Percentiles rank a stretch among this genome's conserved stretches.
Conservation (phyloP, 2,888 invertebrate species). For the Pachymerium ferrugineum region DNA sequence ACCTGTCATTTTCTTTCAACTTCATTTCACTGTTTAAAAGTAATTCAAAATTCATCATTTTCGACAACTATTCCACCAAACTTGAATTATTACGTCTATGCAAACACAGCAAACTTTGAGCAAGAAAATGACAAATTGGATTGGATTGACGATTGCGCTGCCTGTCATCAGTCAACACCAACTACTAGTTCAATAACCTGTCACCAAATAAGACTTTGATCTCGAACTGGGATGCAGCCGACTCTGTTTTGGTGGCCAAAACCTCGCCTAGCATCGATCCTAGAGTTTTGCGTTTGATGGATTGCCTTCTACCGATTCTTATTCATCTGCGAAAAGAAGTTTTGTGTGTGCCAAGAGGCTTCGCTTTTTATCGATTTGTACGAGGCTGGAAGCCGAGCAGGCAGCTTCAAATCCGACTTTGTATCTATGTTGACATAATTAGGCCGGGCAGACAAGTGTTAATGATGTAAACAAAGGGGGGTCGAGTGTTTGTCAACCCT, state of each 20-base stretch:
- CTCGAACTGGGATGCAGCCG: neutral
- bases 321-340: constrained; percentile 6
- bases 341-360: constrained; percentile 7
- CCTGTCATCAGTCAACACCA: constrained; percentile 9
- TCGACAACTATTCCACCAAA: no score
- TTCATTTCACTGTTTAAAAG: no score
- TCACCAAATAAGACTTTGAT: constrained; percentile 15
- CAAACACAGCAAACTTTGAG: neutral
- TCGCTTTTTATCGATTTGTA: neutral
- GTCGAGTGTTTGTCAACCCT: neutral
- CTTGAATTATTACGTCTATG: neutral
- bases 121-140: neutral
- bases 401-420: constrained; percentile 10
- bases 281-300: constrained; percentile 8
- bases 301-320: constrained; percentile 9
- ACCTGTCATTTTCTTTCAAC: no score
- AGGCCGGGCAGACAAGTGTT: constrained; percentile 16
- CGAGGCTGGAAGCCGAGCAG: neutral
- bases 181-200: neutral
- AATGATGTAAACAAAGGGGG: constrained; percentile 11
- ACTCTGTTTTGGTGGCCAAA: neutral
- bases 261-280: neutral
- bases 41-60: no score
- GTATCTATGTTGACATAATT: constrained; percentile 11
- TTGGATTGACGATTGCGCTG: neutral